Base-by-base conservation (phyloP, 2,888 invertebrate species). In the Agriopis aurantiaria region DNA sequence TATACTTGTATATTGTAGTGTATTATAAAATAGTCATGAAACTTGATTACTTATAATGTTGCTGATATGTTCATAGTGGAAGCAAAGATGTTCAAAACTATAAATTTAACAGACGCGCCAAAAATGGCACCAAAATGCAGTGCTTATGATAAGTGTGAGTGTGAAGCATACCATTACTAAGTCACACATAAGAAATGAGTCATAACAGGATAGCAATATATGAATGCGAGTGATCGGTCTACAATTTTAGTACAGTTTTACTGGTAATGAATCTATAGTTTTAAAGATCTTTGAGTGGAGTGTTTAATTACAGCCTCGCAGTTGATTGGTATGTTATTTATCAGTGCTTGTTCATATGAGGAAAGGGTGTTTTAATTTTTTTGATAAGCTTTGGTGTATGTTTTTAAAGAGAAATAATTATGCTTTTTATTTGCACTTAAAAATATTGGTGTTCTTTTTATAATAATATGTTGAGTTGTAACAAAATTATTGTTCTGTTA, bases 401-500 rank as follows among this genome's bases (percentile, higher is more conserved):
- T 68, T 58, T 72, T 68, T 78, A 71, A 72, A 75, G 52, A 71
- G 53, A 70, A 74, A 72, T 70, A 74, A 76, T 75, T 75, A 77
- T 77, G 82, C 80, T 82, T 83, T 78, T 81, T 80, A 77, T 83
- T 80, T 80, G 79, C 82, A 80, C 80, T 69, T 60, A 70, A 65
- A 71, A 71, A 75, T 73, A 76, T 80, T 79, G 78, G 78, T 78
- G 79, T 78, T 83, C 80, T 79, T 84, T 86, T 86, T 86, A 80
- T 82, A 82, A 79, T 78, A 59, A 14, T 40, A 79, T 82, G 83
- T 85, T 85, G 80, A 82, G 80, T 85, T 85, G 79, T 82, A 82
- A 69, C 79, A 65, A 87, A 85, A 82, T 85, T 83, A 82, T 87
- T 88, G 83, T 86, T 84, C 82, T 87, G 84, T 88, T 86, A 79